These are phyloP conservation scores for Trichomycterus rosablanca DNA, from an alignment of 2,113 vertebrate genomes.

Conservation along the genomic window DNA sequence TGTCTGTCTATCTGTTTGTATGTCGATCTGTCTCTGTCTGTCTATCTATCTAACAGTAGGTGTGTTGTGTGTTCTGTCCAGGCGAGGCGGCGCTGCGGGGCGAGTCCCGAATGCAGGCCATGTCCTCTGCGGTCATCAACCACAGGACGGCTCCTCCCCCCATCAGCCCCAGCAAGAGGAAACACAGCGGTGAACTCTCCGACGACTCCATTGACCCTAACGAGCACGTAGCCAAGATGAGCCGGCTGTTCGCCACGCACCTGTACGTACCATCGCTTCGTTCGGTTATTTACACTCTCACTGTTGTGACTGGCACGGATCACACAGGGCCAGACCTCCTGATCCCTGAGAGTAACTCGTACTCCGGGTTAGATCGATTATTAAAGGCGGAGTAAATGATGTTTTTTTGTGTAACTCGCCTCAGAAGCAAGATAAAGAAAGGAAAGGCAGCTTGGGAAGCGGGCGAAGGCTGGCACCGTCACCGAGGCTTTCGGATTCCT, in stretches of 20 bases:
- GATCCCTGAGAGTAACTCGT: no score
- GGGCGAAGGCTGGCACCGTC: constrained; percentile 47
- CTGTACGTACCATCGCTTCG: constrained; percentile 76
- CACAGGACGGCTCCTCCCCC: constrained; percentile 93
- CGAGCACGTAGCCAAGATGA: constrained; percentile 91
- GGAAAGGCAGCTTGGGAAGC: constrained; percentile 39
- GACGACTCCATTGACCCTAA: constrained; percentile 84
- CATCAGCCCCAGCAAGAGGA: constrained; percentile 95
- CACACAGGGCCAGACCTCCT: no score
- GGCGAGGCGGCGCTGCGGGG: constrained; percentile 92
- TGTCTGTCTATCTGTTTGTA: no score
- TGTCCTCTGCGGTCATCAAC: constrained; percentile 78
- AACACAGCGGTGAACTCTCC: constrained; percentile 81
- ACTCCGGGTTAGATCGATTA: no score
- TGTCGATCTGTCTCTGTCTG: no score
- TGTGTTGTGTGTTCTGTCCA: constrained; percentile 40
- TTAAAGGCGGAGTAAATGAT: no score
- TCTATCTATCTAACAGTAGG: no score
- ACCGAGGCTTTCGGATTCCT: constrained; percentile 63
- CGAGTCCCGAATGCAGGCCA: constrained; percentile 87
- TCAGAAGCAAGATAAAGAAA: no score
- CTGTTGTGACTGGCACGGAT: no score
- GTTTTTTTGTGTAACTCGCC: no score
- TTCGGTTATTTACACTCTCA: no score
- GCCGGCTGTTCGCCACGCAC: constrained; percentile 84